Evolutionary conservation across 2,888 invertebrate genomes (phyloP), one percentile per base, ranked within the genome.

Genomic region (Synergus itoensis): DNA sequence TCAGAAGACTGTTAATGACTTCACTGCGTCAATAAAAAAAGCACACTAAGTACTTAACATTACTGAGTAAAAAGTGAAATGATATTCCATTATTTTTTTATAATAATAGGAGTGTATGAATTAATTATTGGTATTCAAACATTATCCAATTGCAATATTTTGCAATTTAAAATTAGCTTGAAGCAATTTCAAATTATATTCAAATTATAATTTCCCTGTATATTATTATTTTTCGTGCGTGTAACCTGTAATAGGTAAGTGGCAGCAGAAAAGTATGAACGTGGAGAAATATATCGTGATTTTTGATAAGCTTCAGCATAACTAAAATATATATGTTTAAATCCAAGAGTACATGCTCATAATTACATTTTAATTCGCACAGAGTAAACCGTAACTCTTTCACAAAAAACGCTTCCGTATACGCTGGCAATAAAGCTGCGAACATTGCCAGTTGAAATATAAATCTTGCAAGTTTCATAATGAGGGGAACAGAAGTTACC

Each of bases 281-380:
- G n/a, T 53, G 28, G 28, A 53, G n/a, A 53, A 53, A 7, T 53
- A 21, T 18, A 69, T 48, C 45, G 7, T 69, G 28, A 45, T 28
- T 69, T 28, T 48, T 69, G 1, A 48, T 45, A 69, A 69, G 28
- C 28, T 28, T 28, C 28, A 28, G 3, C 28, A 28, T 48, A 69
- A 48, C 16, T 45, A 14, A 36, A 48, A 69, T 45, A 45, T 48
- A 14, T 28, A 69, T 16, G 28, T 48, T 14, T 11, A 48, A 69
- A 69, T 48, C 48, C 69, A 69, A 69, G 43, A 48, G 48, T 69
- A 69, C 48, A 69, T 28, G 48, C 45, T 69, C 69, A 16, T 69
- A 48, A 69, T 69, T 48, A 69, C 69, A 28, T 48, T 48, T 69
- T 69, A 69, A 69, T 69, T 69, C 69, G 69, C n/a, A 69, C 16